Conservation (phyloP, 2,888 invertebrate genomes). For the Drosophila basisetae region DNA sequence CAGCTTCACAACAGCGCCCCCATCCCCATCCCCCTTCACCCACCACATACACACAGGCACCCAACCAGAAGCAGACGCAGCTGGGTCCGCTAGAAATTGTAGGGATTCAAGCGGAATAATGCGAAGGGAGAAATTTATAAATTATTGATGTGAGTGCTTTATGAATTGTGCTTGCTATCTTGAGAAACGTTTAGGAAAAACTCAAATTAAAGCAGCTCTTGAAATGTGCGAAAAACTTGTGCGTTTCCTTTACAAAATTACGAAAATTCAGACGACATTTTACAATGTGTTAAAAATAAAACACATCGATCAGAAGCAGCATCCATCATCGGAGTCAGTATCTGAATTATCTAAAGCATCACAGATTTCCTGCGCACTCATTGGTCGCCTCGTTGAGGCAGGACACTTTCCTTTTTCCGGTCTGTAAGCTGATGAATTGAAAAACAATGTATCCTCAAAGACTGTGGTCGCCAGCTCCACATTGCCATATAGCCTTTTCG, state of each 20-base stretch:
- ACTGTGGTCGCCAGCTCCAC: constrained; percentile 73
- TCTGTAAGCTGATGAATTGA: neutral
- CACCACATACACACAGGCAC: neutral
- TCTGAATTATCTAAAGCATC: constrained; percentile 22
- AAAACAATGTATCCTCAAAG: neutral
- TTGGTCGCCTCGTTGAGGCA: neutral
- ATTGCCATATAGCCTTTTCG: constrained; percentile 66
- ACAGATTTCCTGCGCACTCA: constrained; percentile 42
- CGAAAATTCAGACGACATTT: neutral
- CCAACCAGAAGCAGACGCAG: neutral
- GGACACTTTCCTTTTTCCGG: neutral
- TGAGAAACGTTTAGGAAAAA: neutral
- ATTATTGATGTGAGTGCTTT: constrained; percentile 14
- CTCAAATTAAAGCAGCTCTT: neutral
- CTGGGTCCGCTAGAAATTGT: constrained; percentile 24
- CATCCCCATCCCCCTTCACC: neutral
- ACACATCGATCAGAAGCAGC: constrained; percentile 15
- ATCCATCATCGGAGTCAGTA: constrained; percentile 20
- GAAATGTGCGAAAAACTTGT: neutral
- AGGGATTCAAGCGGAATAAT: constrained; percentile 39
- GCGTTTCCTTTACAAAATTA: neutral
- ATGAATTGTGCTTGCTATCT: neutral
- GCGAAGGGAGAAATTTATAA: constrained; percentile 32
- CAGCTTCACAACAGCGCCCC: no score
- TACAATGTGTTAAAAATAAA: neutral